Percentiles rank a stretch among this genome's conserved stretches.
These are phyloP conservation scores for Protobothrops flavoviridis DNA, from an alignment of 2,113 vertebrate species.

Conservation along the genomic window DNA sequence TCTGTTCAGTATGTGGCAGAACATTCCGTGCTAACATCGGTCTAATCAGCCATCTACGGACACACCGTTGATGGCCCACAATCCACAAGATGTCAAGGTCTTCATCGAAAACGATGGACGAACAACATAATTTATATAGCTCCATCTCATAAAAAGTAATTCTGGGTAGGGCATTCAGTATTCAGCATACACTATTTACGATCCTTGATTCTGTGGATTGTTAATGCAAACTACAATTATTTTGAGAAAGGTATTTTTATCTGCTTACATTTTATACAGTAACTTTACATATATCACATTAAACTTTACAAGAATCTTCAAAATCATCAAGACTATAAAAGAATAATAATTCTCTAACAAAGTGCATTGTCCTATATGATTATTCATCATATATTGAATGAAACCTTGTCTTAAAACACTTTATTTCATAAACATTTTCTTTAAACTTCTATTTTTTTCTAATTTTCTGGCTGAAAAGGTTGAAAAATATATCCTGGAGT, in stretches of 20 bases:
- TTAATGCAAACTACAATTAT: neutral
- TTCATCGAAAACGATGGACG: no score
- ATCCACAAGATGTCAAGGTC: no score
- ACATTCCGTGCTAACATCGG: no score
- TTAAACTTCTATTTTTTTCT: neutral
- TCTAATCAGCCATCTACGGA: no score
- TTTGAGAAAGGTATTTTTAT: neutral
- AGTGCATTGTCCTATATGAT: neutral
- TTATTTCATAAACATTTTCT: neutral
- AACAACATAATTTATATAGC: no score
- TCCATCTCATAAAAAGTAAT: neutral
- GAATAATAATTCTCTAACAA: neutral
- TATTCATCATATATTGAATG: neutral
- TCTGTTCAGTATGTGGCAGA: no score
- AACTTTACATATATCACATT: neutral
- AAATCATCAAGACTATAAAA: neutral
- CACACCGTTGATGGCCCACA: no score
- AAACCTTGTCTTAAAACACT: neutral
- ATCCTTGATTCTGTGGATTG: neutral
- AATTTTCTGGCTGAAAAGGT: neutral
- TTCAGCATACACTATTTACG: neutral
- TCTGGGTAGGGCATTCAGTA: neutral
- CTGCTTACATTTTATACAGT: neutral
- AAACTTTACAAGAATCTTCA: neutral
- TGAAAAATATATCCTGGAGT: neutral